phyloP scores from a whole-genome alignment of 1,140 invertebrate genomes.

The Lerema accius region DNA sequence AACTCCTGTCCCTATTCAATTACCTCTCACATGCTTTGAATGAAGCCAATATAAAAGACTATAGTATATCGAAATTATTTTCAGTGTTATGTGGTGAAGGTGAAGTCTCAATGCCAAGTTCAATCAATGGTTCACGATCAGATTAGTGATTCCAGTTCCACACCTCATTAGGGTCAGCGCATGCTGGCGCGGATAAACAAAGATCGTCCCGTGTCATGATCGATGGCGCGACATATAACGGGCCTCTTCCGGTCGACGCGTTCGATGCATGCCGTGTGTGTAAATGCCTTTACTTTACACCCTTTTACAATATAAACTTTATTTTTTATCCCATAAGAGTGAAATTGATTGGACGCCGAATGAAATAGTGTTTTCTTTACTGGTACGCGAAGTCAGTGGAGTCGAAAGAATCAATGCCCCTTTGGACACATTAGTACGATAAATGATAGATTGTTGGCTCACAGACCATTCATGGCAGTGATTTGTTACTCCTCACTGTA shows the following conservation, averaged over 20 bases:
- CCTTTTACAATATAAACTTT: not conserved
- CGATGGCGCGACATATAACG: conserved; percentile 49
- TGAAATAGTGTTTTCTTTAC: conserved; percentile 1
- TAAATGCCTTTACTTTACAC: conserved; percentile 6
- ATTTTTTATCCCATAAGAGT: not conserved
- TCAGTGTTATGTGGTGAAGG: no score
- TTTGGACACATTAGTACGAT: conserved; percentile 21
- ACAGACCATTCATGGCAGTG: conserved; percentile 1
- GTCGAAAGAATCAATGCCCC: conserved; percentile 25
- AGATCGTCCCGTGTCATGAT: conserved; percentile 40
- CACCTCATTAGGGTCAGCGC: conserved; percentile 40
- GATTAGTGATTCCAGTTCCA: conserved; percentile 3
- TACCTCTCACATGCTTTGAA: no score
- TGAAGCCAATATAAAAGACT: no score
- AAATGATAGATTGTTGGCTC: conserved; percentile 13
- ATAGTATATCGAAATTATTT: no score
- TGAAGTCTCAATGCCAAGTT: no score
- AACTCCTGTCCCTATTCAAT: no score
- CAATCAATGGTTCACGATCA: not conserved
- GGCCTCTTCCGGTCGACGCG: conserved; percentile 47
- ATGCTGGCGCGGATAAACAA: conserved; percentile 37
- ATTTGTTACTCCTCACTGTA: conserved; percentile 8
- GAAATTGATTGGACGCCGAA: not conserved
- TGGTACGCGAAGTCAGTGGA: conserved; percentile 7
- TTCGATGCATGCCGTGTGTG: not conserved